These are phyloP conservation scores for Heliocidaris erythrogramma DNA, from an alignment of 35 echinoderm and acorn worm species.

Conservation along the genomic window DNA sequence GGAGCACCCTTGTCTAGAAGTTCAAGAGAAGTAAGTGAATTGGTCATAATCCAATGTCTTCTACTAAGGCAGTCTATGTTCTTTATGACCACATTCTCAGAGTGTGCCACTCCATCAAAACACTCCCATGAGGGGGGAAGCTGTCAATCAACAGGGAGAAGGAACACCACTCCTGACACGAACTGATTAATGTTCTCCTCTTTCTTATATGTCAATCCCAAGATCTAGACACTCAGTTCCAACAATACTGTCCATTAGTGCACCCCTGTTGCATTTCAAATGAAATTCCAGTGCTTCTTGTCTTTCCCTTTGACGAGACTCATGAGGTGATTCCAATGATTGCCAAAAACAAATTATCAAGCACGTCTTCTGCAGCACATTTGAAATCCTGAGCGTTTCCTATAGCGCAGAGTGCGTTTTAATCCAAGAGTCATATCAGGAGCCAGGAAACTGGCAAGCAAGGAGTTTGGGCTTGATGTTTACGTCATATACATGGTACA, in stretches of 20 bases:
- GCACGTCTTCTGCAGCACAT: background rate
- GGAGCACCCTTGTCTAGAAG: background rate
- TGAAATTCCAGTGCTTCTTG: background rate
- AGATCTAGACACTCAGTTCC: background rate
- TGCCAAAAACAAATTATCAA: background rate
- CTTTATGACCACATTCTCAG: background rate
- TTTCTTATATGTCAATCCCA: background rate
- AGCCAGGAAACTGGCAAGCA: conserved; percentile 15
- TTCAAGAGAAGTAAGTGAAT: conserved; percentile 11
- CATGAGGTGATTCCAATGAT: background rate
- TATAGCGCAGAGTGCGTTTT: background rate
- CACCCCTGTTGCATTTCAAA: background rate
- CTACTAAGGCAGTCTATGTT: background rate
- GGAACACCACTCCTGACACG: conserved; percentile 7
- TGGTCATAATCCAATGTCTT: background rate
- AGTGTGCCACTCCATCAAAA: background rate
- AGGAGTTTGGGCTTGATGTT: background rate
- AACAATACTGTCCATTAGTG: background rate
- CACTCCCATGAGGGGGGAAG: conserved; percentile 13
- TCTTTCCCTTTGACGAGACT: background rate
- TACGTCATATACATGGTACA: background rate
- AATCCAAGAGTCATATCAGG: background rate
- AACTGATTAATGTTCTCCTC: background rate
- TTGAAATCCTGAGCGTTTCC: background rate
- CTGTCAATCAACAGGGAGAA: background rate